A percentile compares a stretch with the other conserved stretches of the same genome.
Evolutionary conservation across 2,113 vertebrate genomes (phyloP).

Genomic region (Nothobranchius furzeri): DNA sequence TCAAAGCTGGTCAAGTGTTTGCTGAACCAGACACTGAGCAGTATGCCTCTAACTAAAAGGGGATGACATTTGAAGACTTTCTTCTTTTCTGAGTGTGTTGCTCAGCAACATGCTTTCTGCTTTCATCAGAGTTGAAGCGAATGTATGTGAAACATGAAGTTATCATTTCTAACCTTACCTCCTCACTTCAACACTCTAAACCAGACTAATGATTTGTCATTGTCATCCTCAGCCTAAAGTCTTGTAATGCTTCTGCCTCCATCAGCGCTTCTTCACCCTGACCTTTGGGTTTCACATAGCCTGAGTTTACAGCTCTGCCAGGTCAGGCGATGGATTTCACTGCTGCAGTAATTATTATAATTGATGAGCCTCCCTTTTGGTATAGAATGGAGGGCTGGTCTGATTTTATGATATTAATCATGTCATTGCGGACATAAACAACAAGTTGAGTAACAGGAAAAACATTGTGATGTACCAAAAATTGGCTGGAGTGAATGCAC

Average conservation of each 20-base stretch:
- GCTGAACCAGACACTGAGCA: neutral
- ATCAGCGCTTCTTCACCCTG: neutral
- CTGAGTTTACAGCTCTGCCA: neutral
- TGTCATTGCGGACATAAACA: neutral
- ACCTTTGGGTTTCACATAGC: slow-evolving; percentile 17
- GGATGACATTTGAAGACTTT: neutral
- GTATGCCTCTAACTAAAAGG: neutral
- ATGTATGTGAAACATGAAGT: slow-evolving; percentile 19
- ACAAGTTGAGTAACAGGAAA: no score
- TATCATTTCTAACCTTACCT: slow-evolving; percentile 37
- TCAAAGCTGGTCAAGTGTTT: neutral
- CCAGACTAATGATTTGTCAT: slow-evolving; percentile 68
- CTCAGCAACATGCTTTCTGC: neutral
- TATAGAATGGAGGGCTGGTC: neutral
- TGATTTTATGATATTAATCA: slow-evolving; percentile 11
- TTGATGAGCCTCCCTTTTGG: slow-evolving; percentile 8
- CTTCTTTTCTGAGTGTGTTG: neutral
- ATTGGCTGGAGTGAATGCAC: no score
- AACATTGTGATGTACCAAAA: no score
- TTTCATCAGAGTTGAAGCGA: slow-evolving; percentile 33
- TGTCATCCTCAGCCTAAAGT: slow-evolving; percentile 1
- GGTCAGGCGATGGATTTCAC: neutral
- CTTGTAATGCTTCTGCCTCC: slow-evolving; percentile 23
- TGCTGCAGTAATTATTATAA: slow-evolving; percentile 3
- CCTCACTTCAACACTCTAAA: slow-evolving; percentile 60